Conservation (phyloP, 2,888 invertebrate species). For the Aleiodes testaceus region DNA sequence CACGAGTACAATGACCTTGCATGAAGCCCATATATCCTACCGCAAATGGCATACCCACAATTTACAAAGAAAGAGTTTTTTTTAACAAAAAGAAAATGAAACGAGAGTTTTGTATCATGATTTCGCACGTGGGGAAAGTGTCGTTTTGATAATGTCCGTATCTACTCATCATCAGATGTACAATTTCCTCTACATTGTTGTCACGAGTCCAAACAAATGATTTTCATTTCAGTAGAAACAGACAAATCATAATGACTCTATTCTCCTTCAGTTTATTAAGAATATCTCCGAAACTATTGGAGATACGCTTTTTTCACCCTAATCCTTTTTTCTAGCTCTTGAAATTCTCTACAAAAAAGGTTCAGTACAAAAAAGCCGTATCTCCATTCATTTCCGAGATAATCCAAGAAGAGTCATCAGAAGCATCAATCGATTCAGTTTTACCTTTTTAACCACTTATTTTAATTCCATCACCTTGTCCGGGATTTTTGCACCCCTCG, state of each 20-base stretch:
- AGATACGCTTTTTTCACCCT: too few species aligned
- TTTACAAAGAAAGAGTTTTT: conserved; percentile 5
- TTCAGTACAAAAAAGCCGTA: too few species aligned
- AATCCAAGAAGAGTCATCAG: too few species aligned
- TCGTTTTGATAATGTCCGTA: conserved; percentile 44
- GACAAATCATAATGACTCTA: too few species aligned
- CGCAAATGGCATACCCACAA: conserved; percentile 13
- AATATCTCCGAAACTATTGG: too few species aligned
- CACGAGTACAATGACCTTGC: conserved; percentile 60
- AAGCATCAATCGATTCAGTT: too few species aligned
- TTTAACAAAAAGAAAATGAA: conserved; percentile 14
- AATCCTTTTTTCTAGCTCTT: too few species aligned
- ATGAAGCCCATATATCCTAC: conserved; percentile 11
- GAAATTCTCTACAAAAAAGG: too few species aligned
- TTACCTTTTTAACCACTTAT: too few species aligned
- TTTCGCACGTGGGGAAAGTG: conserved; percentile 56
- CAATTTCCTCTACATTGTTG: background rate
- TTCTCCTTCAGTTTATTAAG: too few species aligned
- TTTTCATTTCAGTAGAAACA: conserved; percentile 36
- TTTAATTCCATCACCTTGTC: conserved; percentile 31
- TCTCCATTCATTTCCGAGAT: too few species aligned
- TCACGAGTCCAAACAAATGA: conserved; percentile 20
- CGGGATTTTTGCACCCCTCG: background rate
- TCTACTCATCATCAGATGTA: conserved; percentile 13
- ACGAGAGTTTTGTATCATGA: conserved; percentile 33